Conservation (phyloP, 2,888 invertebrate genomes). For the Amitus sp. region DNA sequence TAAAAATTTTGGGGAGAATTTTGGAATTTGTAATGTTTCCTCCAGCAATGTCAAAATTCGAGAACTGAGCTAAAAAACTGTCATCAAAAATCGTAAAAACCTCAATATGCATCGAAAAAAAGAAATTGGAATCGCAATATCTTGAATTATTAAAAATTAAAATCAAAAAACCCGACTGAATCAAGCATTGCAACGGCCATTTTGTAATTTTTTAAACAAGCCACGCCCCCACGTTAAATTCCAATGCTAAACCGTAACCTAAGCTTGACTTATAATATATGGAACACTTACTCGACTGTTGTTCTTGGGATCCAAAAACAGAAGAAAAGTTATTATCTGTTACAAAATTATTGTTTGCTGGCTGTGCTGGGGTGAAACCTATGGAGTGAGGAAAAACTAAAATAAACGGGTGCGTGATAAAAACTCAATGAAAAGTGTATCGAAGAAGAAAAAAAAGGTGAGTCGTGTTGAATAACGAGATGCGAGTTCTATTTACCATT, state of each 20-base stretch:
- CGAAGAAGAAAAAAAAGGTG: constrained; percentile 26
- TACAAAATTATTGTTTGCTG: constrained; percentile 75
- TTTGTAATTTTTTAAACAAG: too few relatives aligned
- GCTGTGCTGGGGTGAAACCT: constrained; percentile 63
- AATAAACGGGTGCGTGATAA: constrained; percentile 30
- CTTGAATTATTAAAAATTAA: not conserved
- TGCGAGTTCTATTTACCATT: constrained; percentile 63
- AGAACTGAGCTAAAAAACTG: too few relatives aligned
- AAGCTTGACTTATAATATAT: not conserved
- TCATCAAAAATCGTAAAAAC: too few relatives aligned
- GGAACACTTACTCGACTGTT: constrained; percentile 58
- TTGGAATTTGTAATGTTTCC: too few relatives aligned
- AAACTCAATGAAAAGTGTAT: constrained; percentile 6
- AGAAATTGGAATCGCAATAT: too few relatives aligned
- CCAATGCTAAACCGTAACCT: not conserved
- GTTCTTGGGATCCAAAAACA: constrained; percentile 79
- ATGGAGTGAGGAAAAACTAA: constrained; percentile 49
- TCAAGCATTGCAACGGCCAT: too few relatives aligned
- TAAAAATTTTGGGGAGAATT: too few relatives aligned
- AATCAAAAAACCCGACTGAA: not conserved
- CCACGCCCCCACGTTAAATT: too few relatives aligned
- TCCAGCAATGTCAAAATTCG: too few relatives aligned
- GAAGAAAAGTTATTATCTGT: constrained; percentile 89
- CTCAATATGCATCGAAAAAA: too few relatives aligned
- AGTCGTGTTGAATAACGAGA: constrained; percentile 8